phyloP scores from a whole-genome alignment of 64 coral and sea anemone species.

The Montipora cactus region DNA sequence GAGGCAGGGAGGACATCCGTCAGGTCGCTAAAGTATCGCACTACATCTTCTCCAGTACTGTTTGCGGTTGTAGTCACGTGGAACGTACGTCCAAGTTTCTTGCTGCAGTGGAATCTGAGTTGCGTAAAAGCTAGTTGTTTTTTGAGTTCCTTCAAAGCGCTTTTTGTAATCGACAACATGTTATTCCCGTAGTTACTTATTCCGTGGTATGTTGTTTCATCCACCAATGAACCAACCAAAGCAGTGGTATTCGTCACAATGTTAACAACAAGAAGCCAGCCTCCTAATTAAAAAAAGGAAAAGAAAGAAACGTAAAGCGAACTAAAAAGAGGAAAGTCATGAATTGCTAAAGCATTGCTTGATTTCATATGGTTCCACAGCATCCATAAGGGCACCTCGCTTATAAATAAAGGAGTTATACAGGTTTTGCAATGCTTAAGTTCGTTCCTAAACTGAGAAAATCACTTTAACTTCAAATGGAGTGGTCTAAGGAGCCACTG shows the following conservation, averaged over 20 bases:
- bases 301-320: not conserved
- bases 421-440: no score
- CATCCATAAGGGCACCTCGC: no score
- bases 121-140: not conserved
- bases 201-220: not conserved
- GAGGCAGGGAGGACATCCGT: not conserved
- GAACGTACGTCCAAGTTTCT: not conserved
- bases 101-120: conserved; percentile 53
- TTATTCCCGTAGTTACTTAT: conserved; percentile 13
- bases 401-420: no score
- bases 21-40: conserved; percentile 4
- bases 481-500: not conserved
- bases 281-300: conserved; percentile 22
- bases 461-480: not conserved
- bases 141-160: not conserved
- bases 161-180: not conserved
- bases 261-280: conserved; percentile 38
- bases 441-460: no score
- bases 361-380: no score
- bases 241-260: not conserved
- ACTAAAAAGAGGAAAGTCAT: not conserved
- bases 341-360: no score
- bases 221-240: not conserved
- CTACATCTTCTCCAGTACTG: not conserved
- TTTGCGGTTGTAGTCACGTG: not conserved